Evolutionary conservation across 2,888 invertebrate species (phyloP).

Genomic region (Tetragonisca angustula): DNA sequence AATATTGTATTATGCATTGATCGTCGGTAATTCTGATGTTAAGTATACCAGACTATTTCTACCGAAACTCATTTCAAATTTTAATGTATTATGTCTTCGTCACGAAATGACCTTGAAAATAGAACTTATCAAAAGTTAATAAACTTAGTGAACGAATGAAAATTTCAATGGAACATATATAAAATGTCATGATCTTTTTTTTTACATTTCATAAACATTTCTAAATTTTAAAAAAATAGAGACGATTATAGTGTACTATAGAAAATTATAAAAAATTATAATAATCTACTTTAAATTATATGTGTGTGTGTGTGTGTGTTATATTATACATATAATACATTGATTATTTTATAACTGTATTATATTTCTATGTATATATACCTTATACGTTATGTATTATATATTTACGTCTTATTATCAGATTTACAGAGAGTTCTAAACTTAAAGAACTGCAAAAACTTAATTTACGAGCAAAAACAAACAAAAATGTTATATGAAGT

Average conservation of each 20-base stretch:
- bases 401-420: no score
- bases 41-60: no score
- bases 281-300: background rate
- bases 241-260: background rate
- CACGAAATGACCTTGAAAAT: background rate
- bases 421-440: no score
- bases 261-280: background rate
- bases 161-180: background rate
- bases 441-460: no score
- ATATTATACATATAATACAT: background rate
- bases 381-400: no score
- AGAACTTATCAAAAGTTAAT: background rate
- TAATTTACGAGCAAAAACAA: no score
- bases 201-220: background rate
- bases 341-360: background rate
- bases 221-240: background rate
- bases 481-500: no score
- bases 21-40: no score
- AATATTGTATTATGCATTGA: no score
- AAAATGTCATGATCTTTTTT: background rate
- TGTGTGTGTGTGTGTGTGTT: no score
- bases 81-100: background rate
- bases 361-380: no score
- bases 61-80: background rate
- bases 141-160: background rate